phyloP scores from a whole-genome alignment of 1,140 invertebrate genomes.

The Nixonia krombeini region DNA sequence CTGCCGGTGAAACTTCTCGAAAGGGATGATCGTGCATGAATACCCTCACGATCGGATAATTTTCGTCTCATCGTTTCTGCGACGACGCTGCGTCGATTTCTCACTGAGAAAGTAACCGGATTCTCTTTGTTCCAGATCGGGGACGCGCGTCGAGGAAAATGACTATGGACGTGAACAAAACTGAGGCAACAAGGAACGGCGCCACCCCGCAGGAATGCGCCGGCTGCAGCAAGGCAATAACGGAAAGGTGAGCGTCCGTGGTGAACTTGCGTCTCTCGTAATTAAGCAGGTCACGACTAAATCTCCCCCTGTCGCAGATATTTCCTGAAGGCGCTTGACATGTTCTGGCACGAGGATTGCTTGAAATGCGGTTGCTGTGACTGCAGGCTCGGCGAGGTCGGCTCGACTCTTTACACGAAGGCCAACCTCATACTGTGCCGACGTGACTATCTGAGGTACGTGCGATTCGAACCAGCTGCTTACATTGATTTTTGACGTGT shows the following conservation, averaged over 20 bases:
- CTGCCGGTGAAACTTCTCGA: slow-evolving; percentile 69
- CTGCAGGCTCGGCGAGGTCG: slow-evolving; percentile 91
- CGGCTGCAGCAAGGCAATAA: slow-evolving; percentile 83
- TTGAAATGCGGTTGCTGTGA: slow-evolving; percentile 95
- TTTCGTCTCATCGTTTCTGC: slow-evolving; percentile 36
- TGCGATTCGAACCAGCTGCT: no score
- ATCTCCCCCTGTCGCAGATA: slow-evolving; percentile 67
- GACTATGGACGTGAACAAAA: slow-evolving; percentile 72
- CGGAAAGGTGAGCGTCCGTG: slow-evolving; percentile 72
- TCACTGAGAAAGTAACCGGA: slow-evolving; percentile 3
- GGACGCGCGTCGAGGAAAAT: no score
- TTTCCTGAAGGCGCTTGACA: slow-evolving; percentile 84
- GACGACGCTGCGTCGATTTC: no score
- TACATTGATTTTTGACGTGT: no score
- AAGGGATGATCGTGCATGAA: slow-evolving; percentile 51
- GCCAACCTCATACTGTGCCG: slow-evolving; percentile 94
- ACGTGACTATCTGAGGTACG: slow-evolving; percentile 91
- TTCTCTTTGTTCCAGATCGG: no score
- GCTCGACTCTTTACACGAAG: slow-evolving; percentile 92
- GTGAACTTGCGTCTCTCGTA: background rate
- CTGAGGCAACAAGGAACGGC: slow-evolving; percentile 66
- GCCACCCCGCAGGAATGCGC: slow-evolving; percentile 77
- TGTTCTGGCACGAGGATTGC: slow-evolving; percentile 96
- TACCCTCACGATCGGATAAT: slow-evolving; percentile 40
- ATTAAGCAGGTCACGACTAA: background rate